Evolutionary conservation across 2,797 vertebrate genomes (phyloP), one percentile per base, ranked within the genome.

Genomic region (Myiotriccus ornatus): DNA sequence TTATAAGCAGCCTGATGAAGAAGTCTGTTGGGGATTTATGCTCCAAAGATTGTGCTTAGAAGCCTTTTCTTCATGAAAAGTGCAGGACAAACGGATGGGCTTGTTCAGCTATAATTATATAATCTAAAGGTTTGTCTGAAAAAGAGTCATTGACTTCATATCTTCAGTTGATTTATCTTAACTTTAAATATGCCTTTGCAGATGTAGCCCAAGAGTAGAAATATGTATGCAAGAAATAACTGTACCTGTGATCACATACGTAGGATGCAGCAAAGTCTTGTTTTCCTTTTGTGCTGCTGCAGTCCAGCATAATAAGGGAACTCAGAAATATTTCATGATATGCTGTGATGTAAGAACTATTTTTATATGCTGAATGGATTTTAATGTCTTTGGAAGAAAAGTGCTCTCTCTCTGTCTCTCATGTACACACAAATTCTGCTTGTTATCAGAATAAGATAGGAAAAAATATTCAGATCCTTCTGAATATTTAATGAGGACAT

Each of bases 321-420:
- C 35, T 69, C 78, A 90, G 77, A 64, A 90, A 84, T 93, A 88
- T 90, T 94, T 93, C 43, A 86, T 81, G 30, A 37, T 43, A 7
- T 57, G 20, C 35, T 65, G 6, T 71, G 65, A 86, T 60, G 50
- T 57, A 49, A 81, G 65, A 81, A 28, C 21, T 71, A n/a, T 73
- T 73, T 94, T 92, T 90, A 52, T 37, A 39, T 44, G 35, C 50
- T 20, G 19, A 28, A 24, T 82, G 44, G 56, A 49, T 91, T 89
- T 89, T 64, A 69, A 49, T 37, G 25, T 81, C 53, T 90, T 80
- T 52, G 64, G 34, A 74, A 67, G 52, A 80, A 83, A 87, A 93
- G 35, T 35, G 41, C 24, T 44, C 28, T 37, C 43, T 60, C 2
- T 19, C 60, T 19, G 2, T 69, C 27, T 83, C 73, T 30, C 13